Evolutionary conservation across 1,140 invertebrate species (phyloP).

Genomic region (Drosophila truncata): DNA sequence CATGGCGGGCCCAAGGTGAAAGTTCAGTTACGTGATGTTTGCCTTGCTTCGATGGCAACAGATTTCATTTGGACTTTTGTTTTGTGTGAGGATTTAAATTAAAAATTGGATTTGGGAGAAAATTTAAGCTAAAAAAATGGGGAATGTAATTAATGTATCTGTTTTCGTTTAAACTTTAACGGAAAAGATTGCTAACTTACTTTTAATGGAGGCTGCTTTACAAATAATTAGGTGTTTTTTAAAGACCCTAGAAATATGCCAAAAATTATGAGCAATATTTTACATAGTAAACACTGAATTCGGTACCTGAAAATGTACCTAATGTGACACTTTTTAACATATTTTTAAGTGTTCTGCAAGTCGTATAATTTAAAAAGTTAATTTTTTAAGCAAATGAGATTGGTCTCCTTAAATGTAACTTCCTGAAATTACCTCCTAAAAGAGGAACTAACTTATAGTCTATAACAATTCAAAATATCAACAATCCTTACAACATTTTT

Average conservation of each 20-base stretch:
- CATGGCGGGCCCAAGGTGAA: conserved; percentile 59
- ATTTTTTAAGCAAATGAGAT: neutral
- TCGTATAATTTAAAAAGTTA: too few relatives aligned
- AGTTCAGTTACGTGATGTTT: conserved; percentile 69
- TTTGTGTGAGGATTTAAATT: neutral
- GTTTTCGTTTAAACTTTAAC: neutral
- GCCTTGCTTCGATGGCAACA: conserved; percentile 31
- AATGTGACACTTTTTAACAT: too few relatives aligned
- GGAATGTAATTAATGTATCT: too few relatives aligned
- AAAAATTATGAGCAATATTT: neutral
- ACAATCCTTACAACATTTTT: neutral
- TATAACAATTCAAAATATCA: neutral
- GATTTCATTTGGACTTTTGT: conserved; percentile 25
- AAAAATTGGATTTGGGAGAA: neutral
- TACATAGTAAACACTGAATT: too few relatives aligned
- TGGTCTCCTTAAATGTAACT: neutral
- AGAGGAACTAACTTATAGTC: neutral
- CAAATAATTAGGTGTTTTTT: too few relatives aligned
- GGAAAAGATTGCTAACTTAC: neutral
- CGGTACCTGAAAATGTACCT: too few relatives aligned
- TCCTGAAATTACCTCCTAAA: neutral
- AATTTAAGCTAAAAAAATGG: neutral
- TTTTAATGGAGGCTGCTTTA: neutral
- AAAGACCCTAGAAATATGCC: neutral
- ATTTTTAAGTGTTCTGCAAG: too few relatives aligned